Base-by-base conservation (phyloP, 2,113 vertebrate genomes). In the Heliornis fulica region DNA sequence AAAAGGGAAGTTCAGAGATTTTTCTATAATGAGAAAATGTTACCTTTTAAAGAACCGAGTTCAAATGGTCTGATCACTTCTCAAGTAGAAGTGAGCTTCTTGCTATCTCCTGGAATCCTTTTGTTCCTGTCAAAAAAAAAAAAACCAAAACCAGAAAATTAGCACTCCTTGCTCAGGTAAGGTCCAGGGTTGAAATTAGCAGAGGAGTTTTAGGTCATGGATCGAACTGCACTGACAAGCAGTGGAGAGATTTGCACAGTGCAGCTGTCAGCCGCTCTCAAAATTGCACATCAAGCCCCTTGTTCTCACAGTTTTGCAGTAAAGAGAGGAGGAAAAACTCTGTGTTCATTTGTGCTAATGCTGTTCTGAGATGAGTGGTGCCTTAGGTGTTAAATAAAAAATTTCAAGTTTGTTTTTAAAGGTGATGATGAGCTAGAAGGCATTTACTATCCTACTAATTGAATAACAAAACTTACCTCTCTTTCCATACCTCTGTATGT, bases 11-110 rank as follows among this genome's bases (percentile, higher is more conserved):
- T 95, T 90, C 79, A 65, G 76, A 87, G 90, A 84, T 57, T 90
- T 90, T 96, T 93, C 71, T 90, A 21, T 92, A 94, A 94, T 90
- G 90, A 93, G 93, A 88, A 91, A 17, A 70, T 66, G 88, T 86
- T 96, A 83, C 93, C 87, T 95, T 85, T 75, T 95, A 86, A 94
- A 95, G 85, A 83, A 76, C 50, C 2, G 15, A 79, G 66, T 92
- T 97, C 72, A 92, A 89, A 92, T 90, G 83, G 66, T 34, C 69
- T 69, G 89, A 79, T 96, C 69, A 45, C 72, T 88, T 93, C 84
- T 89, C 68, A 80, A 85, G 89, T 92, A 46, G 61, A 94, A 95
- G 89, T 51, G 61, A 92, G 74, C 80, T 90, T 59, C 87, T 92
- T 93, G 53, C 69, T 75, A 10, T 75, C 83, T 92, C 89, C 74